A percentile compares a stretch with the other conserved stretches of the same genome.
Conservation (phyloP, 2,113 vertebrate species). For the Entelurus aequoreus region DNA sequence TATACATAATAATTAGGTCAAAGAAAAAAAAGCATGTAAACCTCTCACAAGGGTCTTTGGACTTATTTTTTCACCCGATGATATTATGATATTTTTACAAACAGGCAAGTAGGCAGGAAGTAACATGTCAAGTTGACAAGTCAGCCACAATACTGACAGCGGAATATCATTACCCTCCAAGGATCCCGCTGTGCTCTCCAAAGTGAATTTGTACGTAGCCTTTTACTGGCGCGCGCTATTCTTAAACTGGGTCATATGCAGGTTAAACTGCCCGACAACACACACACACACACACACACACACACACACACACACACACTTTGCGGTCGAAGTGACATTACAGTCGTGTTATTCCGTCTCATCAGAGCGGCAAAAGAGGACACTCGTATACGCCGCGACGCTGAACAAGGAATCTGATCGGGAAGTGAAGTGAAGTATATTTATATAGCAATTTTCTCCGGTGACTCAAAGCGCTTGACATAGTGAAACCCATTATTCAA, state of each 20-base stretch:
- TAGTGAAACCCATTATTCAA: no score
- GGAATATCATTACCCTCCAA: conserved; percentile 17
- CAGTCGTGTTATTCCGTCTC: conserved; percentile 34
- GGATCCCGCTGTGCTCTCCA: conserved; percentile 17
- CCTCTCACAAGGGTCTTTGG: conserved; percentile 6
- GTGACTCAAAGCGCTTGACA: no score
- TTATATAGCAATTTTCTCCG: no score
- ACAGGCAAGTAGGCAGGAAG: neutral
- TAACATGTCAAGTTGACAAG: conserved; percentile 4
- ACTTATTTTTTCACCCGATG: neutral
- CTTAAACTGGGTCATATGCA: conserved; percentile 42
- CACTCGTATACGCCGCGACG: conserved; percentile 30
- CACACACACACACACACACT: conserved; percentile 2
- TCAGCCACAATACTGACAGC: conserved; percentile 2
- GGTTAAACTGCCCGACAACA: conserved; percentile 35
- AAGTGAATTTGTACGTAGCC: conserved; percentile 10
- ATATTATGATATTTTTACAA: neutral
- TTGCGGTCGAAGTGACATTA: conserved; percentile 35
- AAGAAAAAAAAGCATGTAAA: conserved; percentile 49
- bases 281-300: conserved; percentile 9
- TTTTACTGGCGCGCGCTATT: neutral
- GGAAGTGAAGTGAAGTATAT: no score
- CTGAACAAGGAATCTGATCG: conserved; percentile 18
- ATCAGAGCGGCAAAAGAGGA: conserved; percentile 36
- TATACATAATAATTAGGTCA: conserved; percentile 34